Base-by-base conservation (phyloP, 2,113 vertebrate genomes). In the Apeltes quadracus region DNA sequence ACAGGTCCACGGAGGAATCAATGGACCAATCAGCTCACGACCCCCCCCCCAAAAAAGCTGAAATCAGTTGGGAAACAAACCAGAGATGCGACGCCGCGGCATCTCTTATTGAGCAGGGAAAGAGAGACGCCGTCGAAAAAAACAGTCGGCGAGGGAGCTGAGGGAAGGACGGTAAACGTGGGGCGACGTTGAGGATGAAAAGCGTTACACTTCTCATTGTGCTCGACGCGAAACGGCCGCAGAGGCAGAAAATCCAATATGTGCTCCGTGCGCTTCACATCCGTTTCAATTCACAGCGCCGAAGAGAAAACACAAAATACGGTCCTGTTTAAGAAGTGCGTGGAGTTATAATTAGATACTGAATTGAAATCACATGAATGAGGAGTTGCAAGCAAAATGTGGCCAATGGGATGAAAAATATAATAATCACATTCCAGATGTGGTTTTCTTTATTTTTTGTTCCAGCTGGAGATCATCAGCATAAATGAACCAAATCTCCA, bases 171-270 rank as follows among this genome's bases (percentile, higher is more conserved):
- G 32, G 57, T 58, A n/a, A 29, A 58, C 81, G 72, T 69, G 59
- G n/a, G 48, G 59, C 50, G 80, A 83, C 78, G 80, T 5, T 41
- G 67, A 70, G 57, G 61, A 78, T 70, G 53, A 82, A 82, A 76
- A 41, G 68, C 46, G 29, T 72, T 76, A 77, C 66, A 54, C 25
- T 63, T 72, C 57, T 25, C 23, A 61, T 74, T 61, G 54, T 59
- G 57, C 39, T 68, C 43, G 78, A 72, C 54, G 25, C 68, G 69
- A 81, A 81, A 69, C 8, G 22, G 46, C 58, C 55, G 36, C 22
- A 63, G 50, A 48, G 43, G 18, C 3, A 53, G 32, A 32, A 54
- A 61, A 27, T n/a, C 20, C 39, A 75, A 56, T 9, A 25, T 43
- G 48, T 70, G 57, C 18, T n/a, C 14, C 7, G 1, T 16, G 25